These are phyloP conservation scores for Stichopus chloronotus DNA, from an alignment of 35 echinoderm and acorn worm genomes.

Conservation along the genomic window DNA sequence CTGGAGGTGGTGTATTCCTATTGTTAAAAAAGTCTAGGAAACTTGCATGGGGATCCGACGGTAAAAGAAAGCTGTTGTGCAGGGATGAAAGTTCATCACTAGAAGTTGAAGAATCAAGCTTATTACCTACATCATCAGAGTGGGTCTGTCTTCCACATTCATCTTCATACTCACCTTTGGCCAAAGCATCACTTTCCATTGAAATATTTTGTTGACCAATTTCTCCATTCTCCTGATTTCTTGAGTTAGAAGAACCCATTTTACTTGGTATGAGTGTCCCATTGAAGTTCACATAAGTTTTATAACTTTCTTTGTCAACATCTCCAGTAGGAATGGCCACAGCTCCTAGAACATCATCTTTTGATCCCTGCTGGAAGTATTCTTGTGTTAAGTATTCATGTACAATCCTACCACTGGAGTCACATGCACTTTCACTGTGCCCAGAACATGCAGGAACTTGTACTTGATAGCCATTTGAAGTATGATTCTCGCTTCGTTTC, in stretches of 20 bases:
- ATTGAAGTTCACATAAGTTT: background rate
- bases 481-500: background rate
- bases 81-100: background rate
- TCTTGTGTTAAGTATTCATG: too few relatives aligned
- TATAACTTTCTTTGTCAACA: background rate
- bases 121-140: background rate
- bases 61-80: slow-evolving; percentile 20
- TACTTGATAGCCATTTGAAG: background rate
- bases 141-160: background rate
- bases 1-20: background rate
- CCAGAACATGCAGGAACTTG: too few relatives aligned
- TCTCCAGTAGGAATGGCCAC: background rate
- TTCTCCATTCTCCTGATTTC: background rate
- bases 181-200: background rate
- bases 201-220: background rate
- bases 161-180: background rate
- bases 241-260: background rate
- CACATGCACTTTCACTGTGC: background rate
- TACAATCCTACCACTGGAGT: background rate
- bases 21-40: slow-evolving; percentile 1
- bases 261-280: too few relatives aligned
- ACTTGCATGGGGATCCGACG: background rate
- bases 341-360: background rate
- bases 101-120: background rate
- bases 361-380: background rate